Base-by-base conservation (phyloP, 2,797 vertebrate genomes). In the Pseudomugil gertrudae region DNA sequence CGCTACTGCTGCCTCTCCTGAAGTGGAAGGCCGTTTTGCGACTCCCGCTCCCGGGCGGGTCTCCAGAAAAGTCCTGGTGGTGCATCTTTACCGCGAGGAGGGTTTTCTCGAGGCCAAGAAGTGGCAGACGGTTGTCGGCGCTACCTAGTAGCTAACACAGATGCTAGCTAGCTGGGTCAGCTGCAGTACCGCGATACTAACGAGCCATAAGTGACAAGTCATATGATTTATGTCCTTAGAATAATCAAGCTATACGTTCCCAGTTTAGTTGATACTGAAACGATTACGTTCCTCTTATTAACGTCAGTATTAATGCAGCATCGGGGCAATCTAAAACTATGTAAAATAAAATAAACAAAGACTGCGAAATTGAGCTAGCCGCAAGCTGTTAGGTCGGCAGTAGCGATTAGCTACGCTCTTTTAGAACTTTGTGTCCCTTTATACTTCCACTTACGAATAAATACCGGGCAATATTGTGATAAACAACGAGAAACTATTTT, bases 21-120 rank as follows among this genome's bases (percentile, higher is more conserved):
- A 76, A 91, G 65, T 90, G 94, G 83, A 92, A 94, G 73, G 94
- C 76, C 85, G 96, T 92, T 92, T 97, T 98, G 92, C 95, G 94
- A 82, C 88, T 88, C 60, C 93, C 93, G 5, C 80, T 23, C 8
- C 76, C 85, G 3, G 88, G 57, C 14, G 85, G 83, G 59, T 98
- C 95, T 76, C 94, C 93, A 36, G 95, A 84, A 86, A 94, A 95
- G 66, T 98, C 96, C 89, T 96, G 95, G 90, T 98, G 96, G 90
- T 98, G 96, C 97, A 98, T 98, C 89, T 92, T 78, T 7, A 15
- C 53, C 15, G 10, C 29, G 2, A 32, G 56, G 14, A 9, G 65
- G 66, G n/a, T 23, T 57, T 61, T 24, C 15, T 29, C 26, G 51
- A 57, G 55, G 27, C 69, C 60, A 45, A 76, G 43, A 62, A 70